Evolutionary conservation across 2,888 invertebrate genomes (phyloP), one percentile per base, ranked within the genome.

Genomic region (Phanerotoma sp.): DNA sequence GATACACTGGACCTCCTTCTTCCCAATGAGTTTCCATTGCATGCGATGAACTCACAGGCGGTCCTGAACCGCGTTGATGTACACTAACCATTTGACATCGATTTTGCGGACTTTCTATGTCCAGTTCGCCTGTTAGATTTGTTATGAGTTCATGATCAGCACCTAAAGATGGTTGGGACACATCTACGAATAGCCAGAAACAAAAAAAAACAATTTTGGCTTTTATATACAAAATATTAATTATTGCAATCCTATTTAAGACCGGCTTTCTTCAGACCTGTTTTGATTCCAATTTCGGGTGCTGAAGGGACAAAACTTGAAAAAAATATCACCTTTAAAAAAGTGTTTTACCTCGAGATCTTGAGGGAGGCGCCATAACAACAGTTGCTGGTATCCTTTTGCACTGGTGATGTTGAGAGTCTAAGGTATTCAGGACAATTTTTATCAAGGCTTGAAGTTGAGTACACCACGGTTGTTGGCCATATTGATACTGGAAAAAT

Each of bases 371-470:
- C 73, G 89, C 87, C 79, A 91, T 84, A 41, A 91, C 82, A 64
- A 92, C 86, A 3, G 86, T 86, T 7, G 90, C 88, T 41, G 92
- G 91, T 57, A 93, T 87, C 63, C 90, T 84, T 72, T 88, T 86
- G 78, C 97, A 97, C 58, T 88, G 88, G 78, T 97, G 97, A 73
- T 93, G 89, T 75, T 95, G 94, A 5, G 89, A 87, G 74, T 94
- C 92, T 61, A 99, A 80, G 0, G 96, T 95, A 78, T 94, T 95
- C 56, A 98, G 82, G 13, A 96, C 91, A 65, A 97, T 90, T 63
- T 89, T 86, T 49, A 98, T 88, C 60, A 96, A 81, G 1, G 89
- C 84, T 71, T 91, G 89, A 47, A 93, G 82, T 68, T 90, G 87
- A 7, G 79, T 81, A 72, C 86, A 86, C 66, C 86, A 81, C 0